Evolutionary conservation across 2,888 invertebrate species (phyloP), one percentile per base, ranked within the genome.

Genomic region (Cylloceria caligata): DNA sequence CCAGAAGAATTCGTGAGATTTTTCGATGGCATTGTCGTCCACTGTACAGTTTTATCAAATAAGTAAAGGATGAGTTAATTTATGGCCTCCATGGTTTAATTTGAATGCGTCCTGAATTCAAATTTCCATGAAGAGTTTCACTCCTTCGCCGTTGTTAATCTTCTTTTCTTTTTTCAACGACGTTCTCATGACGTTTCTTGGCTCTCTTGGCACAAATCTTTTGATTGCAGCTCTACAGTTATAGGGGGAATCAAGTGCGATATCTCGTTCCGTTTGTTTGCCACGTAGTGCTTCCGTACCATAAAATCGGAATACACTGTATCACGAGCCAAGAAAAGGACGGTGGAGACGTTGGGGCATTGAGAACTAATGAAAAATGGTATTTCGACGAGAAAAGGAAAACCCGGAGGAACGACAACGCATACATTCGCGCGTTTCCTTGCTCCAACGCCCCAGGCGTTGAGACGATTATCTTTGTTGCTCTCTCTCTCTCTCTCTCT

Each of bases 391-490:
- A 42, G 62, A 47, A 72, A 45, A 68, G 21, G 30, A 69, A 69
- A 64, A 21, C 65, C 9, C 67, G 19, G 52, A 49, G 42, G 21
- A 75, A 36, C 55, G 57, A 73, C 24, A 49, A 67, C 39, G 52
- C 45, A 45, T 52, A 72, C 60, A 64, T 39, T 19, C 57, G 47
- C 69, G 68, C 72, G 45, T 73, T 62, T 64, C 30, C 64, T 64
- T 68, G 49, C 55, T 60, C n/a, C n/a, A n/a, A n/a, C n/a, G 68
- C 76, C 30, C 64, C 39, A 45, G 60, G 73, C 68, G 73, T 73
- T 49, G 36, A 42, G 64, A 55, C 55, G 45, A 57, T n/a, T 34
- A 47, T 47, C 34, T 55, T 21, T n/a, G n/a, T n/a, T n/a, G n/a
- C 34, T 11, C 34, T 42, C 45, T 24, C 16, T 7, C 34, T 19